Conservation (phyloP, 2,113 vertebrate genomes). For the Mastomys coucha region DNA sequence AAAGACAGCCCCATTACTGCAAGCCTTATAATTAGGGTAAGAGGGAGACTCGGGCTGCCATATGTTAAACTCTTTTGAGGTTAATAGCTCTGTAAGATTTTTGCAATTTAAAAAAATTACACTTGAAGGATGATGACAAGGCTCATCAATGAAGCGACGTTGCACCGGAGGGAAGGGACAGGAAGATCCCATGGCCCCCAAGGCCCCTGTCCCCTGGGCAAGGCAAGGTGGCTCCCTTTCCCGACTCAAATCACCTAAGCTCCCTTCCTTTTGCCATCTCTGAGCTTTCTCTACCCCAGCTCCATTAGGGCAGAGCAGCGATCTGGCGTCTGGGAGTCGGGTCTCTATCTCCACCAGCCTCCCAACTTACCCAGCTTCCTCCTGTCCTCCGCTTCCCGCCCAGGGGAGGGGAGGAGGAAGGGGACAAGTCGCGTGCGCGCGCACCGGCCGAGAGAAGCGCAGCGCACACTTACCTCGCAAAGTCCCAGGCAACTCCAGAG, state of each 20-base stretch:
- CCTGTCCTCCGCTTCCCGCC: fast-evolving
- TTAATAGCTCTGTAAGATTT: conserved; percentile 90
- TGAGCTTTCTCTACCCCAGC: neutral
- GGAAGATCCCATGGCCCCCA: neutral
- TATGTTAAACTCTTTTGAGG: conserved; percentile 90
- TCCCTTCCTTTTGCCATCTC: neutral
- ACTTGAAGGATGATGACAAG: conserved; percentile 85
- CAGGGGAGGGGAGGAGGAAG: fast-evolving
- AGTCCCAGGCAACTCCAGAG: conserved; percentile 60
- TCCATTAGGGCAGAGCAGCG: neutral
- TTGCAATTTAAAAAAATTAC: conserved; percentile 88
- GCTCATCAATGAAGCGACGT: conserved; percentile 66
- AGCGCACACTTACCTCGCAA: conserved; percentile 56
- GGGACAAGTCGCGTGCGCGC: too few species aligned
- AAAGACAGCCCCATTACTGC: conserved; percentile 90
- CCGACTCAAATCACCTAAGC: neutral
- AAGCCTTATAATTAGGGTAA: conserved; percentile 90
- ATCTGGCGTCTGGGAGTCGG: neutral
- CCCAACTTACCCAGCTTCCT: neutral
- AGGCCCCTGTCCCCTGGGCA: neutral
- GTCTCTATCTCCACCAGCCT: neutral
- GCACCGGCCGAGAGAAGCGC: neutral
- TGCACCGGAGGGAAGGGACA: neutral
- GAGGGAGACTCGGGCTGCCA: conserved; percentile 88
- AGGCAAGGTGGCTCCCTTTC: neutral